Conservation (phyloP, 2,797 vertebrate species). For the Acanthurus tractus region DNA sequence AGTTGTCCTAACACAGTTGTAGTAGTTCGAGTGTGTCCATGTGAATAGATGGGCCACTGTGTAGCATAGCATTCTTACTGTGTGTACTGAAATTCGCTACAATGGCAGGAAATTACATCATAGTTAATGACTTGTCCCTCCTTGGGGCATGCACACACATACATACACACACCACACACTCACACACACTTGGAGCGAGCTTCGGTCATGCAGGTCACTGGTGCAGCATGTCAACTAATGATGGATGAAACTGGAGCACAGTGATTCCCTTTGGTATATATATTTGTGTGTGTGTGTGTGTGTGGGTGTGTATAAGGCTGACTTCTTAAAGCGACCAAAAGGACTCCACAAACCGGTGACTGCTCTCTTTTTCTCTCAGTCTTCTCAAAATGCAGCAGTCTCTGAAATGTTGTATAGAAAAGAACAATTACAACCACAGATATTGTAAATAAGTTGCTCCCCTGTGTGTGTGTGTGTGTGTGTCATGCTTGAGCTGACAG, state of each 20-base stretch:
- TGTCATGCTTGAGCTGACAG: constrained; percentile 49
- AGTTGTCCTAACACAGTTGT: constrained; percentile 2
- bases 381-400: constrained; percentile 17
- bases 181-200: constrained; percentile 20
- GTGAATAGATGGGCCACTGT: constrained; percentile 8
- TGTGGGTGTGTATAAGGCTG: neutral
- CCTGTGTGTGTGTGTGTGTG: constrained; percentile 15
- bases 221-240: constrained; percentile 54
- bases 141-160: constrained; percentile 36
- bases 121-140: constrained; percentile 61
- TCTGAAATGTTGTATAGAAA: constrained; percentile 17
- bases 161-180: constrained; percentile 8
- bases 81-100: constrained; percentile 59
- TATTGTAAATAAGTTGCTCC: constrained; percentile 46
- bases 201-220: constrained; percentile 60
- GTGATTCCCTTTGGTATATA: constrained; percentile 42
- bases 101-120: constrained; percentile 80
- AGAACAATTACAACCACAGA: constrained; percentile 37
- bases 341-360: constrained; percentile 25
- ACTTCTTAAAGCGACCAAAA: constrained; percentile 19
- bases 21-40: neutral
- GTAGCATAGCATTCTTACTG: constrained; percentile 21
- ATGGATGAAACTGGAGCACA: constrained; percentile 59
- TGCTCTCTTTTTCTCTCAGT: constrained; percentile 9
- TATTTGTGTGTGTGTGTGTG: neutral